Base-by-base conservation (phyloP, 92 coral and sea anemone species). In the Muricea muricata region DNA sequence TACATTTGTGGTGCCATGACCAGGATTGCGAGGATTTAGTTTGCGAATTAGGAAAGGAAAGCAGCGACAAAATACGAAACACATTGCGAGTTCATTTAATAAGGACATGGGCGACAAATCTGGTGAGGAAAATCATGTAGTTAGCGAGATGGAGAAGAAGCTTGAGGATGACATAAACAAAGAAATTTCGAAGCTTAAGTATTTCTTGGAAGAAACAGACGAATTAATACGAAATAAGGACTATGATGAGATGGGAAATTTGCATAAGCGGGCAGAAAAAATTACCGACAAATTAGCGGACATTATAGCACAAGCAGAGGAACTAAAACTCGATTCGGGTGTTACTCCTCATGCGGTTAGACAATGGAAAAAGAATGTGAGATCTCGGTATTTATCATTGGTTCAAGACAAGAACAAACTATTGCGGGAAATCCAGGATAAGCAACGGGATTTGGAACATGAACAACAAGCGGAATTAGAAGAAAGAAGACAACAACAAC, bases 1-100 rank as follows among this genome's bases (percentile, higher is more conserved):
- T 65, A 65, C n/a, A 65, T 23, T 65, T 12, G 54, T 56, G 88
- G 88, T 75, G 82, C 87, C 88, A 85, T 41, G 85, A 86, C 89
- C 89, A 86, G 89, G 89, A 86, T 78, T 21, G 42, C 4, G 42
- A 37, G 42, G 42, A 37, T n/a, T n/a, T n/a, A n/a, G n/a, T n/a
- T n/a, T n/a, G n/a, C n/a, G n/a, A 37, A 37, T 4, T 4, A 37
- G 42, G 5, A 9, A 37, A 4, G 42, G 9, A 37, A 37, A 37
- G 4, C 42, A 37, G 42, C 24, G 47, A 68, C 75, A 34, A 66
- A 60, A 54, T 61, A 45, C 67, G 25, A 58, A 58, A 55, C 3
- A 55, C 21, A 18, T 6, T 55, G 65, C 8, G 18, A 11, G 24
- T 2, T 5, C 1, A 18, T 29, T 12, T 18, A 6, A 63, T 2